phyloP scores from a whole-genome alignment of 1,140 invertebrate species.

The Pachypsylla venusta region DNA sequence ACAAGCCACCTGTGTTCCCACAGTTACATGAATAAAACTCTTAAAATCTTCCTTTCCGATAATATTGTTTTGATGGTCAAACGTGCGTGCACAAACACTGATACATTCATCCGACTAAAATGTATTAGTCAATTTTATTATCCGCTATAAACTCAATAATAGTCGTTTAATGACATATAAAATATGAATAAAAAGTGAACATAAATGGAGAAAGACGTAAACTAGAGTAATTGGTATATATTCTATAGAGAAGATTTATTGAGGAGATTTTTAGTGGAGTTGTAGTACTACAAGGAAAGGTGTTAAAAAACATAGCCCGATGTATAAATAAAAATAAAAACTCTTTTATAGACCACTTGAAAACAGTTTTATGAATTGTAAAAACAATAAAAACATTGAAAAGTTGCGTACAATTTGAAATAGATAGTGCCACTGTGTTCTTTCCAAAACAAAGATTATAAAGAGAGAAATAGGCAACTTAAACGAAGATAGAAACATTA shows the following conservation, averaged over 20 bases:
- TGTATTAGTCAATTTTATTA: constrained; percentile 6
- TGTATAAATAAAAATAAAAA: no score
- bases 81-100: constrained; percentile 9
- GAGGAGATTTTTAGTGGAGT: background rate
- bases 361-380: constrained; percentile 9
- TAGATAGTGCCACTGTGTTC: background rate
- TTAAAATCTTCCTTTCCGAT: no score
- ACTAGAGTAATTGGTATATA: constrained; percentile 1
- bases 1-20: no score
- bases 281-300: background rate
- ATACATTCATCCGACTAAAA: constrained; percentile 1
- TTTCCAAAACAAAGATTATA: background rate
- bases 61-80: no score
- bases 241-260: constrained; percentile 7
- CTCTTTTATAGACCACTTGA: constrained; percentile 7
- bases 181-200: constrained; percentile 7
- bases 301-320: constrained; percentile 9
- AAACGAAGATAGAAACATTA: background rate
- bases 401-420: background rate
- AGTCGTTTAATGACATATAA: constrained; percentile 6
- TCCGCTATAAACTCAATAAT: background rate
- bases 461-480: background rate
- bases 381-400: background rate
- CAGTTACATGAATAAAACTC: no score
- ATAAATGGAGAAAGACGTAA: constrained; percentile 8